These are phyloP conservation scores for Paedocypris sp. DNA, from an alignment of 2,113 vertebrate species.

Conservation along the genomic window DNA sequence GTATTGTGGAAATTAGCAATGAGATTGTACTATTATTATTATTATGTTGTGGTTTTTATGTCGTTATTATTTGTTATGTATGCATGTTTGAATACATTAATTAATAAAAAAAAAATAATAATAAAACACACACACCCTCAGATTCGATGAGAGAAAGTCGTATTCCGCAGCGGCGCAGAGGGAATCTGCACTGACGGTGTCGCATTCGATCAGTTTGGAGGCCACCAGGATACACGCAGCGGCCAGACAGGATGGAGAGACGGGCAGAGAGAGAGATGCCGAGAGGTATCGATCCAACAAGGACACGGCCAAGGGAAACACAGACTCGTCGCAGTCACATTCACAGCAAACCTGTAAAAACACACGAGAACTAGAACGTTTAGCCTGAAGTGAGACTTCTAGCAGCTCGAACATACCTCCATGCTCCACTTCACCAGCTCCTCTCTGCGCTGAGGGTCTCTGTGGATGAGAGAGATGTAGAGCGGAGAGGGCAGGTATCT, in stretches of 20 bases:
- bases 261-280: slow-evolving; percentile 43
- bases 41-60: not conserved
- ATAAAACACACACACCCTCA: slow-evolving; percentile 52
- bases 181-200: slow-evolving; percentile 45
- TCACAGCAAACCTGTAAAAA: slow-evolving; percentile 60
- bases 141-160: slow-evolving; percentile 47
- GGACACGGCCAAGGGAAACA: slow-evolving; percentile 62
- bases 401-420: slow-evolving; percentile 48
- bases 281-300: slow-evolving; percentile 65
- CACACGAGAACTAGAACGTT: not conserved
- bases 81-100: not conserved
- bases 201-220: slow-evolving; percentile 62
- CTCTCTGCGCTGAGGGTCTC: slow-evolving; percentile 56
- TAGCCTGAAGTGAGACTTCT: not conserved
- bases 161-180: slow-evolving; percentile 59
- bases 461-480: slow-evolving; percentile 59
- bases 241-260: slow-evolving; percentile 51
- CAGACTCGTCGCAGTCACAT: slow-evolving; percentile 56
- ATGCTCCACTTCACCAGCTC: slow-evolving; percentile 63
- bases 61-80: no score
- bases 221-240: slow-evolving; percentile 64
- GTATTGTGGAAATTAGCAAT: no score
- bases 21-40: no score
- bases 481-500: slow-evolving; percentile 58
- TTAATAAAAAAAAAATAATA: not conserved